Evolutionary conservation across 2,113 vertebrate genomes (phyloP), one percentile per base, ranked within the genome.

Genomic region (Serilophus lunatus): DNA sequence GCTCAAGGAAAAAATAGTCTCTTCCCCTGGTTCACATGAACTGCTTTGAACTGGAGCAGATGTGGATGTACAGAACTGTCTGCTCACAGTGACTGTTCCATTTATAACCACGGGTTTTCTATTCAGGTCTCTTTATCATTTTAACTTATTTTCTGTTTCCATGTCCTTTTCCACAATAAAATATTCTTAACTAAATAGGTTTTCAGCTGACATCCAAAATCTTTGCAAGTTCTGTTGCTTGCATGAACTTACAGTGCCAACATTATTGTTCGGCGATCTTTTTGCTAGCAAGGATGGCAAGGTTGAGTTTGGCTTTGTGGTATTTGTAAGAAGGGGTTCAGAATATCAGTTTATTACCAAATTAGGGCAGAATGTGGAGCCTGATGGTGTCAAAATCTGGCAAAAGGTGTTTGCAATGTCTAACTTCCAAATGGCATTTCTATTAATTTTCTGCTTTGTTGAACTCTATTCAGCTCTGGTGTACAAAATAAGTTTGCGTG

Each of bases 1-100:
- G 33, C 70, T 40, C 50, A 84, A 94, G 65, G 65, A 66, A 95
- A 91, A 95, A 96, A 94, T 91, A 91, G 92, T 88, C 92, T 59
- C 74, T 92, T 81, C 40, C 87, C 71, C 71, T 95, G 79, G 95
- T 97, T 97, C 97, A 95, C 96, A 97, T 97, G 96, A 96, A 97
- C 96, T 96, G 54, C 95, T 96, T 88, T 97, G 96, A 97, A 97
- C 95, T 96, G 92, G 93, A 96, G 31, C 95, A 97, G 96, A 97
- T 97, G 96, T 95, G 93, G 88, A 92, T 95, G 90, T 95, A 66
- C 94, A 92, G 88, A 96, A 94, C 96, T 96, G n/a, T 97, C 90
- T 88, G 89, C 90, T 96, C 69, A 92, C 88, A 93, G 77, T 2
- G 54, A 64, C 87, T 24, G 94, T 97, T 97, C 92, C 95, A 97